Base-by-base conservation (phyloP, 2,113 vertebrate genomes). In the Clarias magur region DNA sequence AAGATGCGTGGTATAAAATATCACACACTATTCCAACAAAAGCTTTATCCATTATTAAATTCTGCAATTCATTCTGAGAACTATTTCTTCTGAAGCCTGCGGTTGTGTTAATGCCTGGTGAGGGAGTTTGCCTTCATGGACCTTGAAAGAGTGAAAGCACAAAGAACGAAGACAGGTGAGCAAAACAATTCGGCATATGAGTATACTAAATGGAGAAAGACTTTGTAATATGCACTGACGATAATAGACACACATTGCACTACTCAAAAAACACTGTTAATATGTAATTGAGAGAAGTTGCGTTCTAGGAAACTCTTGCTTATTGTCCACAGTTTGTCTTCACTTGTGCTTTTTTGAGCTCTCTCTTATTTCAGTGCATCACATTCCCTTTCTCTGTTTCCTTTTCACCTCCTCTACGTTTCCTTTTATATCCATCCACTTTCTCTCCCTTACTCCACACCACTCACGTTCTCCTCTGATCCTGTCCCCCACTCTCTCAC, bases 251-350 rank as follows among this genome's bases (percentile, higher is more conserved):
- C 80, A 65, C 62, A 56, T 13, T 2, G 13, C 23, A n/a, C 42
- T n/a, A 25, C 42, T 76, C 73, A 68, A 56, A 48, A 70, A 68
- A 70, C 82, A 62, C 30, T 19, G 34, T 80, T 80, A 80, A 72
- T 57, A 84, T 57, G 57, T 56, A 72, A 57, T 84, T 72, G 67
- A 84, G 48, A 56, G 48, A 80, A 86, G 48, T 80, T 86, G 80
- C 3, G 57, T 60, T 78, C 72, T 76, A 54, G 38, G 23, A 86
- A 25, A 17, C 57, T 78, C 7, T 86, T 84, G 72, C 60, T 85
- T 86, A 56, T 30, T 84, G 70, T 59, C 57, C 82, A 59, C 59
- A 21, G 30, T 80, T 79, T 42, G 48, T 76, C 57, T 53, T 65
- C 65, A 60, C 83, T 16, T 15, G 3, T 70, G 9, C 56, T 34